phyloP scores from a whole-genome alignment of 2,797 vertebrate species.

The Tokudaia muenninki region DNA sequence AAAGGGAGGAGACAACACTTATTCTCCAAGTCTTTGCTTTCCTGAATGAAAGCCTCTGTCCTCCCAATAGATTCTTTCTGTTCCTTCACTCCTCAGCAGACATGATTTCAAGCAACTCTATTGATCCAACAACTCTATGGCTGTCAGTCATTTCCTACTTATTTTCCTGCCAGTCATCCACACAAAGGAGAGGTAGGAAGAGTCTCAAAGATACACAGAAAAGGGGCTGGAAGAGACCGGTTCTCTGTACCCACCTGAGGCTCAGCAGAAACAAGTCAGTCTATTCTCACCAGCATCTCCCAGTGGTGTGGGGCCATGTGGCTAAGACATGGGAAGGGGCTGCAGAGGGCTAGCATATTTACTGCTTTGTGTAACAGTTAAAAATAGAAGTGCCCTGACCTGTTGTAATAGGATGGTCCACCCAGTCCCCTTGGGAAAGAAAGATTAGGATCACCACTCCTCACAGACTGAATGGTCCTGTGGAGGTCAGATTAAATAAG shows the following conservation, averaged over 20 bases:
- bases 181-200: conserved; percentile 77
- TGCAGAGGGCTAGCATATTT: not conserved
- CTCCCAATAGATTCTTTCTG: conserved; percentile 79
- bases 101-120: conserved; percentile 85
- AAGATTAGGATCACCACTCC: conserved; percentile 37
- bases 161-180: conserved; percentile 84
- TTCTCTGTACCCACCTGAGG: conserved; percentile 70
- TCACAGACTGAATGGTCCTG: conserved; percentile 34
- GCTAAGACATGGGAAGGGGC: not conserved
- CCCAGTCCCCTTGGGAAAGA: conserved; percentile 26
- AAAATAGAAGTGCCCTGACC: not conserved
- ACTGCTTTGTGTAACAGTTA: not conserved
- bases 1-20: conserved; percentile 45
- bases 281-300: not conserved
- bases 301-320: not conserved
- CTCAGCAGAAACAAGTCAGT: conserved; percentile 12
- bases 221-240: conserved; percentile 75
- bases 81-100: conserved; percentile 84
- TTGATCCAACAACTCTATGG: conserved; percentile 86
- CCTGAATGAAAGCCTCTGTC: conserved; percentile 82
- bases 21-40: conserved; percentile 53
- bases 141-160: conserved; percentile 86
- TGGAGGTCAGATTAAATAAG: conserved; percentile 72
- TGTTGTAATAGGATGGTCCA: not conserved
- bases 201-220: conserved; percentile 72